Percentiles rank a stretch among this genome's conserved stretches.
Conservation (phyloP, 2,113 vertebrate species). For the Ranitomeya imitator region DNA sequence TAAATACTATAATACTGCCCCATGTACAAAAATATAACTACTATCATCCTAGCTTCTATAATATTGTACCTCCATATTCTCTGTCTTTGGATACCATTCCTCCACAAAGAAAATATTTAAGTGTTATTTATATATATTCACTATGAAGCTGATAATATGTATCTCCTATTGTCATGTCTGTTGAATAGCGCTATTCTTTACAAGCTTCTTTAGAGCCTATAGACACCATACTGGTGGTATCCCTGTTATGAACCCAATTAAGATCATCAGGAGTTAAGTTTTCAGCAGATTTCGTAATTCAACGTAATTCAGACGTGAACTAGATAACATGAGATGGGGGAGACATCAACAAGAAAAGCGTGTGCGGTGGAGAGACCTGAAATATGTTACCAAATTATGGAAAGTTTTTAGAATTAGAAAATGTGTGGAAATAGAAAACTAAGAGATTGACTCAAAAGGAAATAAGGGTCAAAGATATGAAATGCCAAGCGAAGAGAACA, state of each 20-base stretch:
- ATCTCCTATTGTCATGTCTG: too few relatives aligned
- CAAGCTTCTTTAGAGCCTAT: neutral
- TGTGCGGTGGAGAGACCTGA: neutral
- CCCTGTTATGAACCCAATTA: neutral
- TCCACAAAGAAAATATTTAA: too few relatives aligned
- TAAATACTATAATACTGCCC: slow-evolving; percentile 10
- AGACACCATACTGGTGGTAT: too few relatives aligned
- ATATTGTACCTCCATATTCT: neutral
- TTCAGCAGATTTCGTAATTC: neutral
- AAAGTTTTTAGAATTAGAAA: neutral
- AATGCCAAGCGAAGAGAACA: neutral
- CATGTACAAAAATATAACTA: slow-evolving; percentile 1
- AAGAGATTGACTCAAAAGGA: neutral
- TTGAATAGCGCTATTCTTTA: too few relatives aligned
- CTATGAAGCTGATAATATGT: too few relatives aligned
- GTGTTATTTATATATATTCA: too few relatives aligned
- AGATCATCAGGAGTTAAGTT: neutral
- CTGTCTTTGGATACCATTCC: too few relatives aligned
- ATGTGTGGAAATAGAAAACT: slow-evolving; percentile 1
- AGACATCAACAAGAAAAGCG: neutral
- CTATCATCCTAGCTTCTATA: neutral
- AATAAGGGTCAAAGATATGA: neutral
- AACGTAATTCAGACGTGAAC: neutral
- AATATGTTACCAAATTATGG: slow-evolving; percentile 8
- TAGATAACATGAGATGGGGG: neutral